Conservation (phyloP, 2,888 invertebrate genomes). For the Caenorhabditis auriculariae region DNA sequence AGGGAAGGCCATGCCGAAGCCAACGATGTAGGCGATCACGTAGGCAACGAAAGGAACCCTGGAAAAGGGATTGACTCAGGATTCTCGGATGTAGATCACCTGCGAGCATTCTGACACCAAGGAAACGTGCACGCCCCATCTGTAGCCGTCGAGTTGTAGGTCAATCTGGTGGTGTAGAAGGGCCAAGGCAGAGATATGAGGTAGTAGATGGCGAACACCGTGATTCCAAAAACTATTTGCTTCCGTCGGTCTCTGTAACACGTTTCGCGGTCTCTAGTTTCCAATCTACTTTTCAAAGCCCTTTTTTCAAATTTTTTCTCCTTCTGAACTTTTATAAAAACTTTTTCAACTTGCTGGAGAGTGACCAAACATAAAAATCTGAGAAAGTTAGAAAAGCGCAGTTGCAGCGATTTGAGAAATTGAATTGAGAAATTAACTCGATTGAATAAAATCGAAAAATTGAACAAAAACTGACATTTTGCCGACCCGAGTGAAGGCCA, state of each 20-base stretch:
- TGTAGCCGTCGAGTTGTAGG: conserved; percentile 23
- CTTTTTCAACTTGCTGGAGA: too few species aligned
- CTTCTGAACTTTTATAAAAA: too few species aligned
- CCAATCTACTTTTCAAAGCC: too few species aligned
- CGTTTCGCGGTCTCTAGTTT: neutral
- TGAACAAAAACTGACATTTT: conserved; percentile 19
- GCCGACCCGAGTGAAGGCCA: conserved; percentile 33
- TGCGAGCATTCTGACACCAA: conserved; percentile 31
- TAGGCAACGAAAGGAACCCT: conserved; percentile 30
- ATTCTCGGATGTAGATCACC: conserved; percentile 5
- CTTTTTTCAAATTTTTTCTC: too few species aligned
- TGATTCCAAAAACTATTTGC: conserved; percentile 30
- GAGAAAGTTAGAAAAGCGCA: too few species aligned
- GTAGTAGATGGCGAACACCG: conserved; percentile 28
- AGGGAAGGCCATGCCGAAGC: conserved; percentile 36
- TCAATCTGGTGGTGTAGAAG: conserved; percentile 25
- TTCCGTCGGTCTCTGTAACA: conserved; percentile 26
- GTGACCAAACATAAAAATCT: too few species aligned
- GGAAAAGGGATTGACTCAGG: conserved; percentile 3
- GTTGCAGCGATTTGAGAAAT: too few species aligned
- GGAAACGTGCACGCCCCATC: conserved; percentile 32
- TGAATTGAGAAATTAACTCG: neutral
- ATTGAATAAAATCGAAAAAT: neutral
- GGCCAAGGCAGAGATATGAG: conserved; percentile 33
- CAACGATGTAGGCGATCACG: conserved; percentile 23